phyloP scores from a whole-genome alignment of 2,113 vertebrate genomes.

The Scortum barcoo region DNA sequence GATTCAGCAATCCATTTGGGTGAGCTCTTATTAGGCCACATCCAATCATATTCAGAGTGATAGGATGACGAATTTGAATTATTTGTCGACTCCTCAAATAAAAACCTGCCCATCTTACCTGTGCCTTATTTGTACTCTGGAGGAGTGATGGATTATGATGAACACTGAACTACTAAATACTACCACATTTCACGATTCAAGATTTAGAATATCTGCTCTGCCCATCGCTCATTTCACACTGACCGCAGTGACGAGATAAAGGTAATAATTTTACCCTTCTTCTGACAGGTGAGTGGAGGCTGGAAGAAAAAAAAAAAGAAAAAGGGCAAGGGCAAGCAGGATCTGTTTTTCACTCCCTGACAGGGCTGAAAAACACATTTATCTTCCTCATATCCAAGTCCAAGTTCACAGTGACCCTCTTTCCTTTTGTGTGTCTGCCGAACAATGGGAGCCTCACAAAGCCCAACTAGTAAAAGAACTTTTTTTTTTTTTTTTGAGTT shows the following conservation, averaged over 20 bases:
- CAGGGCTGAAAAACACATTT: not conserved
- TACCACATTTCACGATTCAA: not conserved
- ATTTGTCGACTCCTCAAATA: not conserved
- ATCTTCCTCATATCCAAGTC: constrained; percentile 1
- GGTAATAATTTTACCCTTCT: not conserved
- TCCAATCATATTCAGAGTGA: not conserved
- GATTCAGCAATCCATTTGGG: not conserved
- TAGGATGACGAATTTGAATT: not conserved
- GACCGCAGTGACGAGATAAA: not conserved
- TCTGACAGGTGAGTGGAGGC: not conserved
- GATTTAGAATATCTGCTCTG: not conserved
- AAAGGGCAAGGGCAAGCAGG: too few species aligned
- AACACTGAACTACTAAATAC: not conserved
- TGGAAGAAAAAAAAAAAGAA: too few species aligned
- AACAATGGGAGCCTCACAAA: not conserved
- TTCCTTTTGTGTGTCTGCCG: not conserved
- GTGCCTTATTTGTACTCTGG: not conserved
- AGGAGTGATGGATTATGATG: not conserved
- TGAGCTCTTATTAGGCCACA: not conserved
- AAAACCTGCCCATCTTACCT: not conserved
- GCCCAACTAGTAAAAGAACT: not conserved
- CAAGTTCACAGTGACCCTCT: constrained; percentile 45
- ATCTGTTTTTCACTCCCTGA: not conserved
- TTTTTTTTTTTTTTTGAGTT: not conserved
- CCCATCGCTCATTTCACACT: not conserved